These are phyloP conservation scores for Brachycybe producta DNA, from an alignment of 2,888 invertebrate genomes.

Conservation along the genomic window DNA sequence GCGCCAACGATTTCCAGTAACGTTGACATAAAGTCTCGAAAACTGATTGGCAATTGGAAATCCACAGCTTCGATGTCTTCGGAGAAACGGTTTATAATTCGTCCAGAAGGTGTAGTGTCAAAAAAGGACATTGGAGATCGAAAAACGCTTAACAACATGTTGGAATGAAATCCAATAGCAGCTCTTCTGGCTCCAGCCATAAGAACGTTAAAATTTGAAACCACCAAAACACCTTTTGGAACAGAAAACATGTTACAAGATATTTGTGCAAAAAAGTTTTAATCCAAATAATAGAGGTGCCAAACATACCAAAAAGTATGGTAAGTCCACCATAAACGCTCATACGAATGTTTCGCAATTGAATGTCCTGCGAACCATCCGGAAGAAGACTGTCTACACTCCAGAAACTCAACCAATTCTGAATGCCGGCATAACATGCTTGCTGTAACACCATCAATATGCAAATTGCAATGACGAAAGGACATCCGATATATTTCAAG, in stretches of 20 bases:
- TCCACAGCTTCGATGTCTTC: conserved; percentile 53
- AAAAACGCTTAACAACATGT: conserved; percentile 50
- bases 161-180: conserved; percentile 38
- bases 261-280: background rate
- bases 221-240: conserved; percentile 2
- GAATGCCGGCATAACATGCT: background rate
- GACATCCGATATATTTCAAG: conserved; percentile 37
- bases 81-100: conserved; percentile 53
- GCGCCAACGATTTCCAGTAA: background rate
- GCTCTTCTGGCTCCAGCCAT: conserved; percentile 4
- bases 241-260: background rate
- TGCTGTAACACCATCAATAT: background rate
- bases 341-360: background rate
- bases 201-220: background rate
- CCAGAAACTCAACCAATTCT: conserved; percentile 11
- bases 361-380: background rate
- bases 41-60: conserved; percentile 18
- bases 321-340: conserved; percentile 1
- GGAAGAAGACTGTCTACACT: conserved; percentile 1
- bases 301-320: background rate
- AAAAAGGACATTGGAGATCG: conserved; percentile 54
- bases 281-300: background rate
- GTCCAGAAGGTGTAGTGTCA: conserved; percentile 57
- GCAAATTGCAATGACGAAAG: background rate
- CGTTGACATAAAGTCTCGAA: background rate